Evolutionary conservation across 2,888 invertebrate genomes (phyloP), one percentile per base, ranked within the genome.

Genomic region (Sesia apiformis): DNA sequence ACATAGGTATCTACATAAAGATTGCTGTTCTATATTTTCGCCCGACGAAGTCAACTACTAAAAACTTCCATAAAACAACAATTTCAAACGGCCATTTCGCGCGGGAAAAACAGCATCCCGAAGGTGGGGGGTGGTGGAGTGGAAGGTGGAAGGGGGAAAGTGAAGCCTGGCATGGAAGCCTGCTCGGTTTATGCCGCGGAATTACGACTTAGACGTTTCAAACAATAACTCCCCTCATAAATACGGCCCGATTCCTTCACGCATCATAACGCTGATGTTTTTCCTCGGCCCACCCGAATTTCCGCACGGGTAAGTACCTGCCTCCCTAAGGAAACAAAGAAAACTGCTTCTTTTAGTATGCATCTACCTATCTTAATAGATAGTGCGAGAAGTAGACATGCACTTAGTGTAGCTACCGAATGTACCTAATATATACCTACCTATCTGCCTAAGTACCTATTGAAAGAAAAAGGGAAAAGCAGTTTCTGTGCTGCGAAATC

Each of bases 131-230:
- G 62, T 57, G 60, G n/a, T 5, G 46, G 62, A 46, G 7, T 46
- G 7, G 46, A 23, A 46, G 46, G 46, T n/a, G 8, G 70, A 72
- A 72, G 74, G 79, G 72, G 81, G 75, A 76, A 81, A 83, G 80
- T 78, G 84, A 84, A 84, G 82, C 81, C 46, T 46, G 46, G 46
- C 46, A 46, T 81, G 80, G 84, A 84, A 85, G 83, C 81, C 82
- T 81, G 79, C 78, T 67, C 76, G 68, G 72, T 89, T 89, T 87
- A 89, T 88, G 85, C 76, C 75, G 74, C 78, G 78, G 87, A 87
- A 86, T 89, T 87, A 89, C 88, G 89, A 89, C 89, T 86, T 87
- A 87, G 89, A 89, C 89, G 88, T 89, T 89, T 89, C 89, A 89
- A 89, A 89, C 89, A 89, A 89, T 89, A 89, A 89, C 87, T 84